Evolutionary conservation across 2,888 invertebrate species (phyloP), one percentile per base, ranked within the genome.

Genomic region (Oscheius sp.): DNA sequence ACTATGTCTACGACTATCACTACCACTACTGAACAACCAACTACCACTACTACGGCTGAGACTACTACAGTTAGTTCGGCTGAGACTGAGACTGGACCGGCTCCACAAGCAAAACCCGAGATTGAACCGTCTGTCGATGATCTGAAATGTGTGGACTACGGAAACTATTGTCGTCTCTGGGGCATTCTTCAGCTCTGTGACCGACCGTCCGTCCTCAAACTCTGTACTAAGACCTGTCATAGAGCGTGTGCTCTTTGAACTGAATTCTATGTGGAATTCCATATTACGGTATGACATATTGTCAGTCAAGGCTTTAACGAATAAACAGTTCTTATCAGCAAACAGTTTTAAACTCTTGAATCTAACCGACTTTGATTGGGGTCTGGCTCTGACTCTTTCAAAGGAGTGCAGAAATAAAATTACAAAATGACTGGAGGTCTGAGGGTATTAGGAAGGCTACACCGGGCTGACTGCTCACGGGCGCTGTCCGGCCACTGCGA

Each of bases 111-210:
- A 11, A 29, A 53, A 35, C 62, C 62, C n/a, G 62, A 74, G 51
- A 33, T 74, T 1, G 74, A 74, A 21, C 66, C 68, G 29, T 35
- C 65, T 10, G 42, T 58, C n/a, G 66, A 65, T 1, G 53, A 57
- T 32, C 35, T 85, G 11, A 76, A 80, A 65, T 88, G 88, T 70
- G 72, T 80, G 42, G 88, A 88, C 60, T 85, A 86, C 78, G 85
- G 86, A 1, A 78, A 81, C 70, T 88, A 88, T 77, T 88, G 88
- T 76, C 78, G 83, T 60, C 79, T 87, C 71, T 87, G 87, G 87
- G 85, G 83, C 59, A 84, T 87, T 33, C 83, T 81, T 0, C 82
- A 84, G 58, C 78, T 84, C 10, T 84, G 84, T 62, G 81, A 84
- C 53, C 50, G 81, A 10, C 76, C 79, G 33, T 76, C 81, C n/a